Base-by-base conservation (phyloP, 2,888 invertebrate species). In the Xestia sexstrigata region DNA sequence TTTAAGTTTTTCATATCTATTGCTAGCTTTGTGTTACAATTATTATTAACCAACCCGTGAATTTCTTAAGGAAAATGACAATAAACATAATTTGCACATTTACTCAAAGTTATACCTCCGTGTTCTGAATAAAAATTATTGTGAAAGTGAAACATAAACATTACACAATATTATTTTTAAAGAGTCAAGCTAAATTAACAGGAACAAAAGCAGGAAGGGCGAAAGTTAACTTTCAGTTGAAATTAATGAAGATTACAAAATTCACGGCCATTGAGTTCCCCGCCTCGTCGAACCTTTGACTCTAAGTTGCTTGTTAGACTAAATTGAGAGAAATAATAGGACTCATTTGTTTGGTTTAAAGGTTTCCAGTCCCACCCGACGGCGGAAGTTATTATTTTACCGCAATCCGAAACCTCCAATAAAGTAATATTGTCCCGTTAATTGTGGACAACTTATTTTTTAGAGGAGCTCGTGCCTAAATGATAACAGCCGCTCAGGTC, bases 271-370 rank as follows among this genome's bases (percentile, higher is more conserved):
- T 96, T 96, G 96, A 95, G 94, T 94, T 93, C 93, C 94, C 89
- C 95, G 95, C 95, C 94, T 92, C 94, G 94, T 93, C 94, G 94
- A 96, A 95, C 95, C 96, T 95, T 96, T 94, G 95, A 95, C 95
- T 95, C 91, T 93, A 94, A 96, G 92, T 95, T 93, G 94, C 95
- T 96, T 96, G 96, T 96, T 95, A 94, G 94, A 95, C 95, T 94
- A 95, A 96, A 96, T 96, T 95, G 95, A 95, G 96, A 96, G 96
- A 95, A 96, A 96, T 96, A 96, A 96, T 96, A 95, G 95, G 93
- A 89, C 93, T 92, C 95, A 96, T 96, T 96, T 96, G 94, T 96
- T 95, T 94, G 94, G 94, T 95, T 96, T 95, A 95, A 94, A 92
- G 92, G 94, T 93, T 85, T 91, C 91, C 88, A 91, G 92, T 92